Percentiles rank a stretch among this genome's conserved stretches.
Evolutionary conservation across 2,888 invertebrate genomes (phyloP).

Genomic region (Tryphoninae sp.): DNA sequence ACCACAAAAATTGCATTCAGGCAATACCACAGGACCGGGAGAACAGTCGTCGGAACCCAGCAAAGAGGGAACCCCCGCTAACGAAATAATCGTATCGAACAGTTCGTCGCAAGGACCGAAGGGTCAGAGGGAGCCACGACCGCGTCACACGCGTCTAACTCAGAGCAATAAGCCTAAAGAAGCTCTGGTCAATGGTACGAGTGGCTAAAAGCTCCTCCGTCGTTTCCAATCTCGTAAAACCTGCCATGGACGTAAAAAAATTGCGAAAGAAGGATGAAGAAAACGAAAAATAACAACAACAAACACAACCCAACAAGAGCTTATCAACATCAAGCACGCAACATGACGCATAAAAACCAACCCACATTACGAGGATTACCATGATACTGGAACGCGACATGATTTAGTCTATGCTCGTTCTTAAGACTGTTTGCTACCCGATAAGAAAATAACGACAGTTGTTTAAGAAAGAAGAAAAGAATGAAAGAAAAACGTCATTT

Average conservation of each 20-base stretch:
- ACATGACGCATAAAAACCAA: conserved; percentile 79
- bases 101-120: conserved; percentile 77
- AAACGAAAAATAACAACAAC: conserved; percentile 72
- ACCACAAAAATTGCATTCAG: conserved; percentile 66
- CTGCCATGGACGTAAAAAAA: conserved; percentile 54
- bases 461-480: conserved; percentile 27
- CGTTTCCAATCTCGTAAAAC: conserved; percentile 33
- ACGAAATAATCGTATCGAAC: conserved; percentile 76
- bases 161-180: conserved; percentile 84
- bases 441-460: conserved; percentile 70
- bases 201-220: conserved; percentile 76
- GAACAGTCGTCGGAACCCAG: conserved; percentile 77
- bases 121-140: conserved; percentile 78
- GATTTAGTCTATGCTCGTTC: conserved; percentile 79
- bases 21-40: conserved; percentile 76
- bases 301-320: conserved; percentile 69
- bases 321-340: conserved; percentile 66
- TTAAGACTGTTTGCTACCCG: conserved; percentile 80
- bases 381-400: conserved; percentile 78
- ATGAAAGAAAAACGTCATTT: conserved; percentile 63
- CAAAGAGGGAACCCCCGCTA: conserved; percentile 78
- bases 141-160: conserved; percentile 77
- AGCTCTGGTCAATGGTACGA: conserved; percentile 87
- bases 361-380: conserved; percentile 76
- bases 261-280: conserved; percentile 36